These are phyloP conservation scores for Bugulina stolonifera DNA, from an alignment of 2,888 invertebrate species.

Conservation along the genomic window DNA sequence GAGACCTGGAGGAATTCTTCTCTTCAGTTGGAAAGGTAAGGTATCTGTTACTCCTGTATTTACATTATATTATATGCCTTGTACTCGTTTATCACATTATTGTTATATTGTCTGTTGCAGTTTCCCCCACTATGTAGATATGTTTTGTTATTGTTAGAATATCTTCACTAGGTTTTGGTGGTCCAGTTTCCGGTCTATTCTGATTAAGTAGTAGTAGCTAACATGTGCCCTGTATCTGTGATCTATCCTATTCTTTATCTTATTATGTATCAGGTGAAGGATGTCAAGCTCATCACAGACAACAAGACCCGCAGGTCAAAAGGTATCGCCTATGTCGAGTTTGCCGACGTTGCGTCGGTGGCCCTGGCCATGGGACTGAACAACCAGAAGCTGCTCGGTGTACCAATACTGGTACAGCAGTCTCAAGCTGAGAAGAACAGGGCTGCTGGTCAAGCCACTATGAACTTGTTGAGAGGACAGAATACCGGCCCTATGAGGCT, in stretches of 20 bases:
- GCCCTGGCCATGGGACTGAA: constrained; percentile 89
- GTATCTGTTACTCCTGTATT: no score
- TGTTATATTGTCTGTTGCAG: no score
- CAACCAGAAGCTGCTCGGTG: constrained; percentile 87
- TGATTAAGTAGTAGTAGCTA: no score
- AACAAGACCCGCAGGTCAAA: constrained; percentile 97
- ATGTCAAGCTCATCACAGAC: constrained; percentile 96
- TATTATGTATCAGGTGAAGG: constrained; percentile 60
- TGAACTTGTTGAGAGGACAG: constrained; percentile 17
- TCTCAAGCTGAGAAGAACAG: constrained; percentile 78
- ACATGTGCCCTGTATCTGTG: no score
- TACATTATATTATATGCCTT: no score
- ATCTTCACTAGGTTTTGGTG: no score
- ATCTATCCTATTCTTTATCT: background rate
- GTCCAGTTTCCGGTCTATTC: no score
- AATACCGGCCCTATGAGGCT: constrained; percentile 90
- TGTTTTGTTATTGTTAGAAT: no score
- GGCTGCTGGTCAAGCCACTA: constrained; percentile 40
- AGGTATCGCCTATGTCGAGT: constrained; percentile 99
- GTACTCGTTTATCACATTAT: no score
- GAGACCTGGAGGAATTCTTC: constrained; percentile 97
- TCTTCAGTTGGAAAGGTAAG: constrained; percentile 91
- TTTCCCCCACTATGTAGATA: no score
- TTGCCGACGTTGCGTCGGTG: constrained; percentile 94
- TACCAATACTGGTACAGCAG: constrained; percentile 96